Base-by-base conservation (phyloP, 2,888 invertebrate genomes). In the Torymus tubicola region DNA sequence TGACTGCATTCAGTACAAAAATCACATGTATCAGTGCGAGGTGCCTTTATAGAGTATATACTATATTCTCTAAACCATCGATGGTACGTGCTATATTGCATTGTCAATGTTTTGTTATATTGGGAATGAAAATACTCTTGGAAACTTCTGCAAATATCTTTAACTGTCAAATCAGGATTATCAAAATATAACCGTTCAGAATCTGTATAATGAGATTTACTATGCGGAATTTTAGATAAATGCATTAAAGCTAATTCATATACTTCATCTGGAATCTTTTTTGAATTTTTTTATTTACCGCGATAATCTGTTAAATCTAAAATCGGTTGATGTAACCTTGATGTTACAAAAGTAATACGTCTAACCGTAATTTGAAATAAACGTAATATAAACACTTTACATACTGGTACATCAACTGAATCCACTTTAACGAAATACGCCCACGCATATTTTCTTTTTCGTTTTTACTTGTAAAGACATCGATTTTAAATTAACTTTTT, bases 141-240 rank as follows among this genome's bases (percentile, higher is more conserved):
- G 24, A 70, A 57, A 70, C 70, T 70, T 70, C n/a, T 55, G 21
- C 57, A 70, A 55, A 70, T 18, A 70, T 70, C 57, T 31, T 70
- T 70, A 57, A 70, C 57, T 24, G 14, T 70, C 16, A 70, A 57
- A n/a, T 18, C 58, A 57, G 31, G 42, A 58, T 70, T 70, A 57
- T 70, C 70, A 70, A 70, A 70, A 31, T 70, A 58, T 24, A 70
- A 70, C 14, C 58, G 58, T 42, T 70, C 12, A 57, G 58, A 70
- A 57, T 70, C 58, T 21, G 70, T 70, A 53, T 67, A 70, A 58
- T 70, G 58, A 31, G 52, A 70, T n/a, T 31, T 14, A n/a, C 31
- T 58, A 31, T 70, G 57, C 60, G 57, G 58, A 13, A 70, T 57
- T 57, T 14, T 11, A 57, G 58, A 57, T 70, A 70, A 70, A 70